Percentiles rank a stretch among this genome's conserved stretches.
Conservation (phyloP, 2,888 invertebrate genomes). For the Cartodere bifasciata region DNA sequence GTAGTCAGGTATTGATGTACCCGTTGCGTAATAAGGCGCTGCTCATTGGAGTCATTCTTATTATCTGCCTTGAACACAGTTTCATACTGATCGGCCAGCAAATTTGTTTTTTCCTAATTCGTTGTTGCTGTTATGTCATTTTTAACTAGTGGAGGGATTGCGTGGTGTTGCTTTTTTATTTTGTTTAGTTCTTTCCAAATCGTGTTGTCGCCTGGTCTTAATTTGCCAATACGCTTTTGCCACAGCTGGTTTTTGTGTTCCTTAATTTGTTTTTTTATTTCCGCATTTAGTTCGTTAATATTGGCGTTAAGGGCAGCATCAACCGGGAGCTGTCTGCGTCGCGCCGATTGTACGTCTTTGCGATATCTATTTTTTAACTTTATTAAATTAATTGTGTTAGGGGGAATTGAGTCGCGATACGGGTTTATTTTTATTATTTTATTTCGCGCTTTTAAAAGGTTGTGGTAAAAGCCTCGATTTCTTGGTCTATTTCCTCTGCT, state of each 20-base stretch:
- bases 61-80: constrained; percentile 1
- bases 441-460: constrained; percentile 4
- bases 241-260: constrained; percentile 8
- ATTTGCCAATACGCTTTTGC: constrained; percentile 4
- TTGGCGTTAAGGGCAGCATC: too few relatives aligned
- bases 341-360: too few relatives aligned
- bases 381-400: constrained; percentile 9
- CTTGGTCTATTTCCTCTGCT: constrained; percentile 6
- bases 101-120: constrained; percentile 8
- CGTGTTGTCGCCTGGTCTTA: constrained; percentile 11
- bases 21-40: too few relatives aligned
- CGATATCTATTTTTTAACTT: constrained; percentile 10
- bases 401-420: constrained; percentile 3
- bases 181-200: constrained; percentile 12
- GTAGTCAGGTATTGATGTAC: too few relatives aligned
- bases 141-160: constrained; percentile 6
- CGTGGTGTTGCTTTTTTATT: constrained; percentile 5
- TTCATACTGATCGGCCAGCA: constrained; percentile 4
- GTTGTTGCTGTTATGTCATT: constrained; percentile 2
- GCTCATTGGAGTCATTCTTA: too few relatives aligned
- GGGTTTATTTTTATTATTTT: background rate
- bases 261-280: too few relatives aligned
- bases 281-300: too few relatives aligned
- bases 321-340: too few relatives aligned
- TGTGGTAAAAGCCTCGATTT: constrained; percentile 9